Base-by-base conservation (phyloP, 2,797 vertebrate genomes). In the Gila robusta region DNA sequence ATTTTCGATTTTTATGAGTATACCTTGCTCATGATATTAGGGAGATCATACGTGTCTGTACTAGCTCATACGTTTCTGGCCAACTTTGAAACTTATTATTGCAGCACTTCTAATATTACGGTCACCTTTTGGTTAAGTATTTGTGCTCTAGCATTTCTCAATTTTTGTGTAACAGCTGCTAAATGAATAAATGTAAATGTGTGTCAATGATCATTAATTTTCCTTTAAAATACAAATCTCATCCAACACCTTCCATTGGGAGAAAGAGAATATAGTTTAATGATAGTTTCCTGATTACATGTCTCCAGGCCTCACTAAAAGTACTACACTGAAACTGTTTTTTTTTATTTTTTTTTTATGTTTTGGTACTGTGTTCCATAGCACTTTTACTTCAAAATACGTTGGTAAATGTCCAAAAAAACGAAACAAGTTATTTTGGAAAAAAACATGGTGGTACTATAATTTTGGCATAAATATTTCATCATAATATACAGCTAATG, bases 1-100 rank as follows among this genome's bases (percentile, higher is more conserved):
- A 17, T 49, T 81, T 70, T 70, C 3, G 2, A 44, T 76, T 85
- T 85, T 85, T 72, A 72, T 71, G 76, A 71, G 64, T 71, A 67
- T 84, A 69, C 62, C 82, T 79, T 85, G 26, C 74, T 35, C 37
- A 6, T 5, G 10, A 52, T 41, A 71, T 79, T 79, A 23, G 67
- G 52, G 54, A 47, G 14, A 62, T 72, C 26, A 19, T 79, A 10
- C 37, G 16, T 66, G 64, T 79, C 49, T 62, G 5, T 52, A 52
- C 71, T 37, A 76, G 56, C 32, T 83, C 7, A 9, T 17, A 23
- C 28, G 49, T 35, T 26, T 74, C 39, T n/a, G 54, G 54, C 56
- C 41, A 79, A 85, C 35, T 56, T 28, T 52, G 1, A 56, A 84
- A 78, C 47, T 10, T n/a, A 79, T 26, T 62, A 47, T 79, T 59